Evolutionary conservation across 2,888 invertebrate genomes (phyloP).

Genomic region (Apantesis nais): DNA sequence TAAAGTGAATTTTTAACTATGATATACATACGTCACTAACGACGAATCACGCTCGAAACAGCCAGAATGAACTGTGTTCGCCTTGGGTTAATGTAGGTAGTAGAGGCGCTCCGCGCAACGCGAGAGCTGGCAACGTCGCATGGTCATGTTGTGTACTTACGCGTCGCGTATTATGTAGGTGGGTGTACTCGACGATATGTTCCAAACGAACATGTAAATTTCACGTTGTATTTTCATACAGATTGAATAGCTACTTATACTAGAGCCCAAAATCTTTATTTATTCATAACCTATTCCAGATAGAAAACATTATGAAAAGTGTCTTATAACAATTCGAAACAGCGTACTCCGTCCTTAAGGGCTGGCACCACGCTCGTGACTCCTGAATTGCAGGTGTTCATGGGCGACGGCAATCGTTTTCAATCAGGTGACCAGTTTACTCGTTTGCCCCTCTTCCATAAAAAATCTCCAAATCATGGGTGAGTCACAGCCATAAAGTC

Average conservation of each 20-base stretch:
- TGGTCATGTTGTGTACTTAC: conserved; percentile 54
- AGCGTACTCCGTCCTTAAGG: too few relatives aligned
- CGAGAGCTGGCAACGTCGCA: conserved; percentile 63
- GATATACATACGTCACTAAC: conserved; percentile 44
- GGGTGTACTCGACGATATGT: conserved; percentile 19
- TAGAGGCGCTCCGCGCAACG: conserved; percentile 56
- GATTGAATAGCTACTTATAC: background rate
- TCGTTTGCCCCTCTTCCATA: too few relatives aligned
- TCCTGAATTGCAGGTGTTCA: too few relatives aligned
- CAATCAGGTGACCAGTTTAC: too few relatives aligned
- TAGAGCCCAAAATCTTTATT: background rate
- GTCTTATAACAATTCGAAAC: background rate
- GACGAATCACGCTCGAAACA: conserved; percentile 47
- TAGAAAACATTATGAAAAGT: background rate
- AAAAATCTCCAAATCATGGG: background rate
- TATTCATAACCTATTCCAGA: background rate
- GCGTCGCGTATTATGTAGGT: conserved; percentile 24
- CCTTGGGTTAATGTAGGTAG: conserved; percentile 65
- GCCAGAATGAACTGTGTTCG: conserved; percentile 57
- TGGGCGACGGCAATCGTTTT: too few relatives aligned
- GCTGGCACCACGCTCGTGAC: too few relatives aligned
- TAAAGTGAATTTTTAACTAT: conserved; percentile 11
- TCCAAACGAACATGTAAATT: conserved; percentile 2
- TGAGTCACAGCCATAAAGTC: background rate
- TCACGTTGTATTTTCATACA: background rate